Base-by-base conservation (phyloP, 1,140 invertebrate genomes). In the Drosophila kikkawai region DNA sequence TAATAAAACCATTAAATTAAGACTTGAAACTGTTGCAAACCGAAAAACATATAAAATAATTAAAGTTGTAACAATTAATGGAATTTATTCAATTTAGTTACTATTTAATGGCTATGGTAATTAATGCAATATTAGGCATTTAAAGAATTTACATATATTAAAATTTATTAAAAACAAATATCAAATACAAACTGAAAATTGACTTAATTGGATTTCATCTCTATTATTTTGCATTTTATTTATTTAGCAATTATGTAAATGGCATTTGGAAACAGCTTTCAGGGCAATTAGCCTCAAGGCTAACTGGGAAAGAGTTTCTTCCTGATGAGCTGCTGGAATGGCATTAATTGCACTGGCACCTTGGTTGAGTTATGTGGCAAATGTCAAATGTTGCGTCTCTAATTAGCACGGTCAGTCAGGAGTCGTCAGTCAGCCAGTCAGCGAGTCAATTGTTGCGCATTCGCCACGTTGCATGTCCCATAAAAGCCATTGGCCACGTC, bases 361-460 rank as follows among this genome's bases (percentile, higher is more conserved):
- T 41, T 59, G 7, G 13, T 9, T 26, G 19, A 57, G 39, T 56
- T 73, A 51, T 59, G n/a, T 48, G 42, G 12, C 73, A 55, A 77
- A 53, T 66, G 69, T 81, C 65, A 79, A 56, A 64, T 63, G 66
- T 55, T 45, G 50, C 34, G 48, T 19, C 11, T 77, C 71, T 88
- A 87, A 83, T 86, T 86, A 88, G 75, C 51, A 45, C 51, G 41
- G 47, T 41, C 61, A 53, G 32, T 4, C 48, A 65, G 53, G 15
- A 69, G 45, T 47, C 19, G 45, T 41, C 81, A 65, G 73, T 57
- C 59, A 64, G 59, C 39, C 53, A 39, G 36, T 11, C 45, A 71
- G 61, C 22, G 51, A 64, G 58, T 58, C 84, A 78, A 80, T 87
- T 87, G 82, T 87, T 88, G 63, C 57, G 79, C 74, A 80, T 82